Evolutionary conservation across 2,888 invertebrate species (phyloP), one percentile per base, ranked within the genome.

Genomic region (Pinctada fucata): DNA sequence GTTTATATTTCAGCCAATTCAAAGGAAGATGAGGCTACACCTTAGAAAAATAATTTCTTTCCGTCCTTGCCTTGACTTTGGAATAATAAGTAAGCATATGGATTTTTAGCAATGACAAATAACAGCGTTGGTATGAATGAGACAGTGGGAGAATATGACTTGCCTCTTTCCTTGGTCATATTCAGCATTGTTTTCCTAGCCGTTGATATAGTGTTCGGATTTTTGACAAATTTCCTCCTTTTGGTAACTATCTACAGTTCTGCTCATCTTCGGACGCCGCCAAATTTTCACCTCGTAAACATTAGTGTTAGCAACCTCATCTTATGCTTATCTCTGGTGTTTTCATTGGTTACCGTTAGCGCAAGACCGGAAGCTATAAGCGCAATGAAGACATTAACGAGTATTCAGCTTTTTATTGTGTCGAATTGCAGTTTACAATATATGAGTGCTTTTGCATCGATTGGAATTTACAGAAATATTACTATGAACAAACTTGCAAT

Each of bases 251-350:
- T 90, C 6, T 84, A 87, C 72, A 80, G 85, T 71, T 91, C 91
- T 0, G 90, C 91, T n/a, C 89, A 86, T 63, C 82, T 91, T 65
- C 86, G 84, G 73, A 90, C 91, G 4, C 91, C 91, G 2, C 90
- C 91, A 47, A 91, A 91, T 81, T 86, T 84, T 10, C 90, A 91
- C 76, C 85, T 91, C 10, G 84, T 91, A 72, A 91, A 90, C 81
- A 91, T 91, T 45, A 90, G 91, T 77, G 82, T 86, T 64, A 91
- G 88, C 72, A 91, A 91, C 79, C 67, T 90, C 10, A 70, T 88
- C 4, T 78, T 91, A 65, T 85, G 86, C 50, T 6, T 87, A 4
- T 84, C 85, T 75, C 90, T 90, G 88, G 10, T 88, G 10, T 75
- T 89, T 3, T 88, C 89, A 3, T 66, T 88, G 47, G 73, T 85